These are phyloP conservation scores for Semnornis frantzii DNA, from an alignment of 2,113 vertebrate species.

Conservation along the genomic window DNA sequence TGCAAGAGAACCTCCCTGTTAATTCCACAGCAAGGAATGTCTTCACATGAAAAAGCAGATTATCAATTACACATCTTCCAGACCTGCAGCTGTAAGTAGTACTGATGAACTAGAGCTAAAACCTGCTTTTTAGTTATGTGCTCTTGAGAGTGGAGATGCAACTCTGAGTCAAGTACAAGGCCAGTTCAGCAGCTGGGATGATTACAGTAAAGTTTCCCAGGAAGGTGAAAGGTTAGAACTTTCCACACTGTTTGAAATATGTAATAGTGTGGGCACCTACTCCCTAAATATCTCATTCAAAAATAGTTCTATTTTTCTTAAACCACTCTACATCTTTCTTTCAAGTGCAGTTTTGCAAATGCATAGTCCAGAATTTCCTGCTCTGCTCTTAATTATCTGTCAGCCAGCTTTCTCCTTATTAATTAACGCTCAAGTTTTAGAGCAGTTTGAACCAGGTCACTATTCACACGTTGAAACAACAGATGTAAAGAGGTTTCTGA, in stretches of 20 bases:
- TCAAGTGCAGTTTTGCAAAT: neutral
- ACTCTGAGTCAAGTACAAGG: neutral
- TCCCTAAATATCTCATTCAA: neutral
- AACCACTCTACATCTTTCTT: neutral
- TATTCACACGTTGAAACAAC: slow-evolving; percentile 66
- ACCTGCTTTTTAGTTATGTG: neutral
- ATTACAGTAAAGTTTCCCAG: neutral
- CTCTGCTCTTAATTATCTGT: slow-evolving; percentile 57
- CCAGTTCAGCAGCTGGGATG: neutral
- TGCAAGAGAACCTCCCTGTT: neutral
- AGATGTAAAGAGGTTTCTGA: slow-evolving; percentile 70
- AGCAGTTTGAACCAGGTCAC: slow-evolving; percentile 70
- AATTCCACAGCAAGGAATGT: neutral
- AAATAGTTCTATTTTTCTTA: slow-evolving; percentile 6
- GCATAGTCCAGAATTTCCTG: slow-evolving; percentile 45
- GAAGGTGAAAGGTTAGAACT: neutral
- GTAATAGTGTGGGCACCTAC: neutral
- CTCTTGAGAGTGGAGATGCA: neutral
- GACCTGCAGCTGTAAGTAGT: neutral
- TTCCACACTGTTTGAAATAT: neutral
- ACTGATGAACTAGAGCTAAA: neutral
- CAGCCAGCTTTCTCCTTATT: slow-evolving; percentile 57
- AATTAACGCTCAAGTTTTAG: slow-evolving; percentile 72
- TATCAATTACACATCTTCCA: neutral
- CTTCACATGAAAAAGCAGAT: neutral